Conservation (phyloP, 2,113 vertebrate species). For the Psammodynastes pulverulentus region DNA sequence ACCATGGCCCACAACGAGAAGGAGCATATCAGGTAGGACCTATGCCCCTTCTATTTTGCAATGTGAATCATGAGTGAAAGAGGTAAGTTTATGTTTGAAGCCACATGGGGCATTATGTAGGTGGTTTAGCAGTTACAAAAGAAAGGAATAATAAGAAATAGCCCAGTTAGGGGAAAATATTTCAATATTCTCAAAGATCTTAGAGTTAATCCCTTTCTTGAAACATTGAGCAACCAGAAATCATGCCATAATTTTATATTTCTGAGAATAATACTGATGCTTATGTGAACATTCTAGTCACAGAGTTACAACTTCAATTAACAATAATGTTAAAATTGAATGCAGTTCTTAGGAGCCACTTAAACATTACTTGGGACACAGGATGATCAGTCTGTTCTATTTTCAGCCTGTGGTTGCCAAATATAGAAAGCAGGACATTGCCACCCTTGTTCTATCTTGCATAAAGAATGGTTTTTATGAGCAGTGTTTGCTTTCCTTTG, state of each 20-base stretch:
- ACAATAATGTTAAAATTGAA: constrained; percentile 17
- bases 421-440: not conserved
- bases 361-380: constrained; percentile 20
- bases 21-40: no score
- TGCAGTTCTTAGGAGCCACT: constrained; percentile 12
- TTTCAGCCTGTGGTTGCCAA: constrained; percentile 34
- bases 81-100: not conserved
- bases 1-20: no score
- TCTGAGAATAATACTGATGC: fast-evolving
- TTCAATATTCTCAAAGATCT: not conserved
- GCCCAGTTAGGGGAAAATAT: not conserved
- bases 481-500: not conserved
- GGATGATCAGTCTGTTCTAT: constrained; percentile 35
- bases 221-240: not conserved
- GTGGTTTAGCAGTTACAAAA: not conserved
- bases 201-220: not conserved
- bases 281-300: not conserved
- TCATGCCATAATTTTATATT: not conserved
- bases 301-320: constrained; percentile 12
- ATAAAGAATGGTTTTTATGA: not conserved
- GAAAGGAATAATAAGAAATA: not conserved
- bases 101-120: not conserved
- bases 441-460: constrained; percentile 22
- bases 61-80: not conserved
- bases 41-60: not conserved